Base-by-base conservation (phyloP, 2,113 vertebrate genomes). In the Epinephelus moara region DNA sequence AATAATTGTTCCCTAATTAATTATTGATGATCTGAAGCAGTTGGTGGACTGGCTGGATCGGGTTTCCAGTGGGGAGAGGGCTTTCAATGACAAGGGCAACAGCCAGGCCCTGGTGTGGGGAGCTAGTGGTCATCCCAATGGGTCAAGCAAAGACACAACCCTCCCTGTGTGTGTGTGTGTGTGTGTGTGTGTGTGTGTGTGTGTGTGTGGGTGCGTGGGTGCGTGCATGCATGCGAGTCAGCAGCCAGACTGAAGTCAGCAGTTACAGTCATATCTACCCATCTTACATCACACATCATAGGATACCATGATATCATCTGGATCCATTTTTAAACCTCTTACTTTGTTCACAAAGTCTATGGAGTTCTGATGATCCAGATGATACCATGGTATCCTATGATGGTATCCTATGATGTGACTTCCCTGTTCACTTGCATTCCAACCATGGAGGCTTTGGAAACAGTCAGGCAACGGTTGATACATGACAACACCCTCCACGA, bases 11-110 rank as follows among this genome's bases (percentile, higher is more conserved):
- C 94, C 84, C 94, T 96, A 95, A 97, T 97, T 96, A 97, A 97
- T 97, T 96, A 97, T 96, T 96, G 94, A 97, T 96, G 95, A 94
- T 94, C 95, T 95, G 94, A 95, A 96, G 95, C 94, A 95, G 95
- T 95, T 94, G 95, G 94, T 92, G 93, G 91, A 92, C 80, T 92
- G 85, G 80, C 86, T 90, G 85, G 94, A 95, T 97, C 89, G 71
- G 80, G 94, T 94, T 97, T 97, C 96, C 69, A 69, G 50, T 47
- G 49, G 37, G 70, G 4, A 18, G 63, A 30, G 68, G 67, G 62
- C 83, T 93, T 90, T 86, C 86, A 94, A 91, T 95, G 92, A 89
- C 86, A 71, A 74, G 82, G 88, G 91, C 71, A 91, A 77, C 78
- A 90, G 92, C 90, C 57, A 87, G 92, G 89, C 78, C 92, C 71